A percentile compares a stretch with the other conserved stretches of the same genome.
These are phyloP conservation scores for Lymantria monacha DNA, from an alignment of 2,888 invertebrate genomes.

Conservation along the genomic window DNA sequence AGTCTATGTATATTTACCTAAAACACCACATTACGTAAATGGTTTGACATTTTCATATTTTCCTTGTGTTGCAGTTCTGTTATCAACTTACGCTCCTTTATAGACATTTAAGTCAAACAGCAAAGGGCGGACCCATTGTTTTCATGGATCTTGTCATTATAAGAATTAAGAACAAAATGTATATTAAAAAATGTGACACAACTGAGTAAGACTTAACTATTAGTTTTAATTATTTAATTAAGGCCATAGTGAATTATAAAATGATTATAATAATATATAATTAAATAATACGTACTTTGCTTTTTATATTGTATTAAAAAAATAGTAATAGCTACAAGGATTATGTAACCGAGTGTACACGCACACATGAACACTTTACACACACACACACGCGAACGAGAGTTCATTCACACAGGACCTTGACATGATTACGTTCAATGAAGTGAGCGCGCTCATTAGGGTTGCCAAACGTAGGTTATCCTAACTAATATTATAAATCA, in stretches of 20 bases:
- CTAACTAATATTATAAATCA: too few species aligned
- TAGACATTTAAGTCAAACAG: too few species aligned
- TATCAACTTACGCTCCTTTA: too few species aligned
- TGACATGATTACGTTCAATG: conserved; percentile 56
- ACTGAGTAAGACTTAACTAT: neutral
- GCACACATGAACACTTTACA: neutral
- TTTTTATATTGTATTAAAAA: neutral
- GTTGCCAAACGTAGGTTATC: neutral
- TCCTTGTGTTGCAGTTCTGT: too few species aligned
- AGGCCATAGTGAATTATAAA: neutral
- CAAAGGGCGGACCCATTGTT: too few species aligned
- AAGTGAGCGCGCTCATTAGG: conserved; percentile 38
- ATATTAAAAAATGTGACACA: neutral
- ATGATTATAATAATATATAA: neutral
- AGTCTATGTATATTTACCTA: too few species aligned
- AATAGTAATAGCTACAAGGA: neutral
- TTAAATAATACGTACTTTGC: neutral
- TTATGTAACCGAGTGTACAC: conserved; percentile 28
- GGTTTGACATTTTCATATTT: too few species aligned
- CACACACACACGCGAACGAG: conserved; percentile 7
- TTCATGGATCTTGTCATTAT: neutral
- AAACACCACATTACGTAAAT: too few species aligned
- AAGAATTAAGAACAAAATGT: conserved; percentile 1
- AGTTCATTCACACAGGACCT: conserved; percentile 67
- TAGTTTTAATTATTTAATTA: neutral